A percentile compares a stretch with the other conserved stretches of the same genome.
phyloP scores from a whole-genome alignment of 2,113 vertebrate species.

The Leptocoma aspasia region DNA sequence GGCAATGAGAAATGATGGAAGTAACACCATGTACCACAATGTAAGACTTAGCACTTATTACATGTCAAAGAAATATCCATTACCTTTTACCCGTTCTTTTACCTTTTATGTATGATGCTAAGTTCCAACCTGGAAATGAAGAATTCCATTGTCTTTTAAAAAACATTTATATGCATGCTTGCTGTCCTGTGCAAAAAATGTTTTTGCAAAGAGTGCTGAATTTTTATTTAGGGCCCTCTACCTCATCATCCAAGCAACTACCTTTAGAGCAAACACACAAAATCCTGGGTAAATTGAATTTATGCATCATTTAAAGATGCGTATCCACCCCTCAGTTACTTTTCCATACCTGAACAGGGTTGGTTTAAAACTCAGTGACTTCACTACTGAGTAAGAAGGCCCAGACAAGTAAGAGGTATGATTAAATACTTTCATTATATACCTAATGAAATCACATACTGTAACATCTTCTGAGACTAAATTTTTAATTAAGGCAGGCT shows the following conservation, averaged over 20 bases:
- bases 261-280: not conserved
- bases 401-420: not conserved
- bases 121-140: not conserved
- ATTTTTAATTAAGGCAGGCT: conserved; percentile 70
- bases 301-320: not conserved
- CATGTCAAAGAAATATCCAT: not conserved
- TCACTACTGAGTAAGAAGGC: not conserved
- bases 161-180: not conserved
- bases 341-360: not conserved
- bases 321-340: not conserved
- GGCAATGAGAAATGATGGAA: not conserved
- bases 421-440: conserved; percentile 61
- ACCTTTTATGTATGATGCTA: not conserved
- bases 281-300: not conserved
- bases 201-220: not conserved
- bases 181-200: not conserved
- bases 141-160: not conserved
- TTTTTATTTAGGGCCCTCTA: not conserved
- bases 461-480: conserved; percentile 58
- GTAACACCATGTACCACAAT: not conserved
- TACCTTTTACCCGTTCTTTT: not conserved
- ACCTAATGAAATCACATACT: conserved; percentile 48
- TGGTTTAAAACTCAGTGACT: not conserved
- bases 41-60: not conserved
- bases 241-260: not conserved